Evolutionary conservation across 2,888 invertebrate species (phyloP).

Genomic region (Meteorus cinctellus): DNA sequence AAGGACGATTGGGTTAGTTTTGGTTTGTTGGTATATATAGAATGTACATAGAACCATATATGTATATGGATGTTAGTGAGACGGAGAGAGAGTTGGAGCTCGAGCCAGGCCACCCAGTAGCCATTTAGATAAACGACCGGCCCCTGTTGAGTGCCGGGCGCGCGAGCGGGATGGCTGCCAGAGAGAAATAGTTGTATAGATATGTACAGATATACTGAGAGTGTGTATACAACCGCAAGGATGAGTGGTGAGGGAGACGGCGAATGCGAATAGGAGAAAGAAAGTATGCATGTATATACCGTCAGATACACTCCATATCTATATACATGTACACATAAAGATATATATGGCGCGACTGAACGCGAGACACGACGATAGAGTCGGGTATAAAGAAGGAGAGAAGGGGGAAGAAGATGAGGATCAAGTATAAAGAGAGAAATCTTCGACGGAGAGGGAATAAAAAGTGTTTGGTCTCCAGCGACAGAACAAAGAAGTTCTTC

Average conservation of each 20-base stretch:
- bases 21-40: constrained; percentile 61
- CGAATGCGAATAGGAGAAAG: constrained; percentile 40
- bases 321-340: background rate
- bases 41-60: constrained; percentile 42
- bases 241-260: constrained; percentile 28
- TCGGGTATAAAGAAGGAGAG: constrained; percentile 43
- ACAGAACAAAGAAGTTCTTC: constrained; percentile 58
- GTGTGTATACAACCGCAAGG: constrained; percentile 32
- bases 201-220: constrained; percentile 28
- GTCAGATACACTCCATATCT: constrained; percentile 28
- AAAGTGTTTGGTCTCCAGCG: constrained; percentile 61
- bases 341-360: constrained; percentile 31
- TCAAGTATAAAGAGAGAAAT: constrained; percentile 42
- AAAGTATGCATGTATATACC: constrained; percentile 29
- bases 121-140: constrained; percentile 71
- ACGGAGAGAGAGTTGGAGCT: constrained; percentile 43
- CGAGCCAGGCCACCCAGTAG: constrained; percentile 68
- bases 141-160: constrained; percentile 66
- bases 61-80: constrained; percentile 10
- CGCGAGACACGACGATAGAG: constrained; percentile 32
- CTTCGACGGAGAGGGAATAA: constrained; percentile 53
- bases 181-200: constrained; percentile 49
- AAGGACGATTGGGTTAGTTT: constrained; percentile 64
- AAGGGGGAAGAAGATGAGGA: constrained; percentile 51
- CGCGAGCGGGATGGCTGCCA: constrained; percentile 61